Conservation (phyloP, 2,113 vertebrate species). For the Anthoscopus minutus region DNA sequence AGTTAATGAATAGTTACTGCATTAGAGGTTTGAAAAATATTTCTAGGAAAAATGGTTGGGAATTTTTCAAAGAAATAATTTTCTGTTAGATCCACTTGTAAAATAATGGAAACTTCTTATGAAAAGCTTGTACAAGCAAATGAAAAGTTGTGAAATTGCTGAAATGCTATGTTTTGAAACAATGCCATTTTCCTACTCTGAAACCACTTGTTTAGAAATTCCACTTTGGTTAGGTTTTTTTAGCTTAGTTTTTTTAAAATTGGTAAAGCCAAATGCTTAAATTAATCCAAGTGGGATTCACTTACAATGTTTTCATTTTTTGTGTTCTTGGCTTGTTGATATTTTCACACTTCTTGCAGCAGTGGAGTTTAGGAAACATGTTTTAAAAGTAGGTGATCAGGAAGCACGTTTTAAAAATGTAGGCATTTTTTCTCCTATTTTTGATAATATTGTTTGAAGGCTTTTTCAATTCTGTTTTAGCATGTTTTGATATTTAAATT, state of each 20-base stretch:
- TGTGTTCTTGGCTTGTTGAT: not conserved
- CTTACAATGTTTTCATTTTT: not conserved
- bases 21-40: constrained; percentile 1
- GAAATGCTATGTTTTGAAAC: constrained; percentile 24
- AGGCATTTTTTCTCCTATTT: not conserved
- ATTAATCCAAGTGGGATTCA: not conserved
- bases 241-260: not conserved
- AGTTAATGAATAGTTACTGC: not conserved
- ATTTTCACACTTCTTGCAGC: not conserved
- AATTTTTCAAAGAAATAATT: constrained; percentile 44
- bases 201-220: constrained; percentile 47
- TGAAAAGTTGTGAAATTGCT: constrained; percentile 45
- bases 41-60: constrained; percentile 46
- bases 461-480: not conserved
- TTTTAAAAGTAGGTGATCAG: not conserved
- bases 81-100: not conserved
- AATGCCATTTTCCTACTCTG: constrained; percentile 42
- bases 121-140: constrained; percentile 16
- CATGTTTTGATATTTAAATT: not conserved
- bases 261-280: not conserved
- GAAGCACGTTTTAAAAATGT: not conserved
- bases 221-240: constrained; percentile 15
- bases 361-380: not conserved
- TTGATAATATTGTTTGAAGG: not conserved
- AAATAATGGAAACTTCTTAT: not conserved